A percentile compares a stretch with the other conserved stretches of the same genome.
These are phyloP conservation scores for Abramis brama DNA, from an alignment of 2,113 vertebrate species.

Conservation along the genomic window DNA sequence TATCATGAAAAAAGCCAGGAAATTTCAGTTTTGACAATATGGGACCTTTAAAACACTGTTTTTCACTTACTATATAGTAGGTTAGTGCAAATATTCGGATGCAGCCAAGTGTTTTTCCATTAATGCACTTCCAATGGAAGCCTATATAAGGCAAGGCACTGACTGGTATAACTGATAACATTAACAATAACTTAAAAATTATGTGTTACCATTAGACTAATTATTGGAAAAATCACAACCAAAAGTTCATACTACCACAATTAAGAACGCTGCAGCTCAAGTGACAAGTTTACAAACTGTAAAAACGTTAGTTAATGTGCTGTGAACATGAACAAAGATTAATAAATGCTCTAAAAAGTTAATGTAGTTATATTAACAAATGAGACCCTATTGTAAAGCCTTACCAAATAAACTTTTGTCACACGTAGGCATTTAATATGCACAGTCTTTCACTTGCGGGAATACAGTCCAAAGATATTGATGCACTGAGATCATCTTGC, in stretches of 20 bases:
- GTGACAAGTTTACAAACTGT: neutral
- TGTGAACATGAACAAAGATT: too few species aligned
- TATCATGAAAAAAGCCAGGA: too few species aligned
- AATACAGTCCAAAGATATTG: neutral
- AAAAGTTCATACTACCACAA: neutral
- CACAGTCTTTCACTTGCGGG: neutral
- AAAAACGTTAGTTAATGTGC: neutral
- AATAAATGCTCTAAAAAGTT: too few species aligned
- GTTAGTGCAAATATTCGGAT: neutral
- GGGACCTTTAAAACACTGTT: too few species aligned
- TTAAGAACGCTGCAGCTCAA: neutral
- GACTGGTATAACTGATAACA: neutral
- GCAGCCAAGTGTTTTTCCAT: neutral
- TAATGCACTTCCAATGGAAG: neutral
- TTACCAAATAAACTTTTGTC: neutral
- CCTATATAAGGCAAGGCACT: neutral
- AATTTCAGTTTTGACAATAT: too few species aligned
- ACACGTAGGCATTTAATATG: neutral
- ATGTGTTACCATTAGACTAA: neutral
- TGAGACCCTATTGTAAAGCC: too few species aligned
- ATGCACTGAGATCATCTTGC: neutral
- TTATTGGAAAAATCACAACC: too few species aligned
- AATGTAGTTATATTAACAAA: too few species aligned
- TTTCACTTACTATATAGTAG: too few species aligned
- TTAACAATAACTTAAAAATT: neutral